Evolutionary conservation across 64 coral and sea anemone species (phyloP).

Genomic region (Platygyra sinensis): DNA sequence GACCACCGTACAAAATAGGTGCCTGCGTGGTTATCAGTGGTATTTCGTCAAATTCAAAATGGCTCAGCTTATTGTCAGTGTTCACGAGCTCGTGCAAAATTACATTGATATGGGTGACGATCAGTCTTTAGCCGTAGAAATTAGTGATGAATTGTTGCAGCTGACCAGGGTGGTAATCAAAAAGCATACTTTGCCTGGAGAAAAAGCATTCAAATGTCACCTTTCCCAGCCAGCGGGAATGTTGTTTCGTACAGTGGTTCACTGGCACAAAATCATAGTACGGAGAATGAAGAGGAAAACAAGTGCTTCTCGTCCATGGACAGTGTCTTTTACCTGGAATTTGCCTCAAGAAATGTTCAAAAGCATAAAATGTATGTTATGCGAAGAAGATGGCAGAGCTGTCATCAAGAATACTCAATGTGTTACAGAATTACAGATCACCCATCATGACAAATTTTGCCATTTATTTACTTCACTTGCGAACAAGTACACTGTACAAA

Average conservation of each 20-base stretch:
- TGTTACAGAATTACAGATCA: slow-evolving; percentile 26
- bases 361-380: background rate
- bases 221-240: slow-evolving; percentile 28
- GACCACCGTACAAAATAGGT: background rate
- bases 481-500: slow-evolving; percentile 43
- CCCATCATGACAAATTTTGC: background rate
- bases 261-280: slow-evolving; percentile 37
- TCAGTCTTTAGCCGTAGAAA: slow-evolving; percentile 16
- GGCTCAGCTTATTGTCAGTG: background rate
- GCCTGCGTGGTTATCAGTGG: background rate
- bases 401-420: background rate
- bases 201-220: slow-evolving; percentile 46
- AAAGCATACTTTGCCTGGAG: slow-evolving; percentile 26
- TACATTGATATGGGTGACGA: slow-evolving; percentile 1
- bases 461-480: slow-evolving; percentile 40
- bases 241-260: background rate
- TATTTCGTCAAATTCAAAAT: slow-evolving; percentile 14
- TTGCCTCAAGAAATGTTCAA: slow-evolving; percentile 20
- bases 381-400: background rate
- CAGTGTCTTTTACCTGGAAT: background rate
- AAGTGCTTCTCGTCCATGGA: slow-evolving; percentile 5
- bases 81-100: slow-evolving; percentile 21
- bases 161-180: slow-evolving; percentile 45
- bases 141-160: slow-evolving; percentile 48
- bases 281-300: slow-evolving; percentile 19